These are phyloP conservation scores for Lapara coniferarum DNA, from an alignment of 2,888 invertebrate genomes.

Conservation along the genomic window DNA sequence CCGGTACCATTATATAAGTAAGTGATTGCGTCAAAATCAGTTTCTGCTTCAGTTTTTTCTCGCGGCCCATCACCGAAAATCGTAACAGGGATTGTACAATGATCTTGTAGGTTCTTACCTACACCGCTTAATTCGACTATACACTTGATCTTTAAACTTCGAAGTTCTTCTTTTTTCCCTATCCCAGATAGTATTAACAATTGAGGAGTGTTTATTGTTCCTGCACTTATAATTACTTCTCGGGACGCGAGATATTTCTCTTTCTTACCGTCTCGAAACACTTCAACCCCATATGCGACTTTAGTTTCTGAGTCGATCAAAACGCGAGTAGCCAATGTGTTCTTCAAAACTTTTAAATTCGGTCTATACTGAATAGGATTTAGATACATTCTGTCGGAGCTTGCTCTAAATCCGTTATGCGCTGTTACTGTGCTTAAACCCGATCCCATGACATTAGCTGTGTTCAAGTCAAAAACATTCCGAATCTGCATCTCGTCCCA, in stretches of 20 bases:
- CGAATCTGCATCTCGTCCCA: slow-evolving; percentile 73
- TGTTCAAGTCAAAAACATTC: slow-evolving; percentile 65
- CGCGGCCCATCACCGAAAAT: slow-evolving; percentile 57
- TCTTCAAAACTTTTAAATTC: slow-evolving; percentile 34
- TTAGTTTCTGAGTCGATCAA: slow-evolving; percentile 30
- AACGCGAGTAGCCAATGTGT: slow-evolving; percentile 33
- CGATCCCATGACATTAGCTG: slow-evolving; percentile 71
- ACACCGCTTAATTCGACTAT: slow-evolving; percentile 71
- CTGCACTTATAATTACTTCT: slow-evolving; percentile 75
- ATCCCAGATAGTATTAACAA: slow-evolving; percentile 80
- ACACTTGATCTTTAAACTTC: slow-evolving; percentile 58
- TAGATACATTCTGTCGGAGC: slow-evolving; percentile 84
- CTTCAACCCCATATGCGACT: slow-evolving; percentile 36
- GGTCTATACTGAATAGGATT: slow-evolving; percentile 42
- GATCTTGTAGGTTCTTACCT: slow-evolving; percentile 82
- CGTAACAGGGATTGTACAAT: slow-evolving; percentile 64
- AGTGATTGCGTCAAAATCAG: slow-evolving; percentile 58
- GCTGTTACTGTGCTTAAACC: slow-evolving; percentile 74
- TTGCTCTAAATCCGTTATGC: slow-evolving; percentile 71
- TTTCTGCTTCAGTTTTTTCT: slow-evolving; percentile 43
- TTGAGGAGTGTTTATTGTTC: slow-evolving; percentile 77
- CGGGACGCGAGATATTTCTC: slow-evolving; percentile 25
- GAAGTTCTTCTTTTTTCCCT: slow-evolving; percentile 68
- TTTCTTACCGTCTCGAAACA: slow-evolving; percentile 28
- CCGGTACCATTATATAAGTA: slow-evolving; percentile 82